Conservation (phyloP, 2,888 invertebrate genomes). For the Synergus laeviventris region DNA sequence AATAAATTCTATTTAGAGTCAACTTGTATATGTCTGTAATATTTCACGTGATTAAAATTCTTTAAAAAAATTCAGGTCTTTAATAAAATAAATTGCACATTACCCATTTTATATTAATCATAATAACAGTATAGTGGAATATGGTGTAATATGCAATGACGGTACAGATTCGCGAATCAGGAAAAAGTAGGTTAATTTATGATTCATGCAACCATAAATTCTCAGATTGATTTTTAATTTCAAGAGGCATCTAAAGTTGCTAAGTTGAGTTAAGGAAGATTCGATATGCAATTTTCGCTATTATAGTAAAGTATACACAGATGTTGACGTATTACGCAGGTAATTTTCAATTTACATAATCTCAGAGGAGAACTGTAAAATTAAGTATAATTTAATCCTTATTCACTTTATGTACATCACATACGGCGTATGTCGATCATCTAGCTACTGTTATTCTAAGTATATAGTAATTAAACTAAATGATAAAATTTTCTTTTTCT, state of each 20-base stretch:
- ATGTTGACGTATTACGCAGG: conserved; percentile 28
- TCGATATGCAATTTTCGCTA: conserved; percentile 30
- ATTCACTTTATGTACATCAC: conserved; percentile 12
- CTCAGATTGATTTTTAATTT: background rate
- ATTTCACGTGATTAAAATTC: too few species aligned
- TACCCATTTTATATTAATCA: too few species aligned
- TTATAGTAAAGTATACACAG: conserved; percentile 33
- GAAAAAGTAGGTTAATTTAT: background rate
- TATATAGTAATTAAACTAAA: conserved; percentile 4
- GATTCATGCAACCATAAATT: background rate
- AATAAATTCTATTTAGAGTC: background rate
- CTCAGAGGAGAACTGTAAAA: conserved; percentile 6
- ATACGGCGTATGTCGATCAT: conserved; percentile 1
- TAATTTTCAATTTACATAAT: conserved; percentile 32
- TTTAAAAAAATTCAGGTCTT: background rate
- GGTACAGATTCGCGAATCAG: background rate
- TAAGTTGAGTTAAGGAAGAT: conserved; percentile 12
- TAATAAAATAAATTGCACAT: background rate
- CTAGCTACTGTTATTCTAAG: background rate
- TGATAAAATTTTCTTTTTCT: background rate
- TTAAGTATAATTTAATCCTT: conserved; percentile 28
- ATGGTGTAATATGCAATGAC: background rate
- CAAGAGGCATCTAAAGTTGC: background rate
- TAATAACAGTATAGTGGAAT: background rate
- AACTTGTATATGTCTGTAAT: too few species aligned